Percentiles rank a stretch among this genome's conserved stretches.
Evolutionary conservation across 2,797 vertebrate genomes (phyloP).

Genomic region (Sphenodon punctatus): DNA sequence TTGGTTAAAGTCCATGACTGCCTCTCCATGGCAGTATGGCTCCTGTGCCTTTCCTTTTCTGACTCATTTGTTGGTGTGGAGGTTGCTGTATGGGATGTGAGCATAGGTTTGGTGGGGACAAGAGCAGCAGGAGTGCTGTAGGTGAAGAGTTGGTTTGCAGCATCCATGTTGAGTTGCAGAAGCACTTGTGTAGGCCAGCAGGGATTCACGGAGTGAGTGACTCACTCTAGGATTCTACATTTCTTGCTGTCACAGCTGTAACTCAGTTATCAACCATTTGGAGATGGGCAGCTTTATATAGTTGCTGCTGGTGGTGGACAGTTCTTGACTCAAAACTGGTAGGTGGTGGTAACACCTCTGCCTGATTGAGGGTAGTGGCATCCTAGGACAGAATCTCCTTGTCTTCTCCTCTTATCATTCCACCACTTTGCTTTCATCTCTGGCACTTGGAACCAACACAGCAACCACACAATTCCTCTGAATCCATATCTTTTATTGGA

Average conservation of each 20-base stretch:
- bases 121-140: constrained; percentile 34
- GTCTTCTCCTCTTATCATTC: not conserved
- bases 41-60: not conserved
- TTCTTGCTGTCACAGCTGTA: constrained; percentile 28
- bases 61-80: not conserved
- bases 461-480: no score
- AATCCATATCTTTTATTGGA: no score
- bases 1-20: fast-evolving
- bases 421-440: no score
- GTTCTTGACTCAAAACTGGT: constrained; percentile 18
- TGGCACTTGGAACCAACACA: no score
- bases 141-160: constrained; percentile 21
- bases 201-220: constrained; percentile 61
- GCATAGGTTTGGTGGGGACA: constrained; percentile 17
- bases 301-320: constrained; percentile 54
- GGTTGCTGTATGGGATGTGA: not conserved
- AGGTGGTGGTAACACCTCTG: not conserved
- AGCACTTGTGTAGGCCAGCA: constrained; percentile 60
- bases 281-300: constrained; percentile 59
- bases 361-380: not conserved
- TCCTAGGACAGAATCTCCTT: not conserved
- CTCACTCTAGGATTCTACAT: constrained; percentile 49
- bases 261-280: constrained; percentile 63
- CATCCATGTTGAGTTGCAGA: constrained; percentile 45
- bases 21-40: not conserved